A percentile compares a stretch with the other conserved stretches of the same genome.
These are phyloP conservation scores for Aegithalos caudatus DNA, from an alignment of 2,113 vertebrate genomes.

Conservation along the genomic window DNA sequence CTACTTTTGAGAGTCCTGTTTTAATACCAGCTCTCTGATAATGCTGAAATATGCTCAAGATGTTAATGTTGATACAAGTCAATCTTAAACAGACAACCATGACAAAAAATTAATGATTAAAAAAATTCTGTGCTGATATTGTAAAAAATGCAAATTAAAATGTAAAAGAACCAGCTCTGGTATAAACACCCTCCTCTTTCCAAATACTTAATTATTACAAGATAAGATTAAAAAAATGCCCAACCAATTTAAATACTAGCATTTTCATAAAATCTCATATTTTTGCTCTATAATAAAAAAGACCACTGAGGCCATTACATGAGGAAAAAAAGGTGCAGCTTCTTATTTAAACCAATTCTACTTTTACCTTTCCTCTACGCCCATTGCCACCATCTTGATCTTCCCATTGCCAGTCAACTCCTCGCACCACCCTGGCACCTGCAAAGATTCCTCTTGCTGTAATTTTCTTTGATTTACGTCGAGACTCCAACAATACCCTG, in stretches of 20 bases:
- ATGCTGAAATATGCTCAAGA: not conserved
- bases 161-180: not conserved
- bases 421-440: slow-evolving; percentile 93
- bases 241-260: not conserved
- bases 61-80: not conserved
- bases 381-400: slow-evolving; percentile 99
- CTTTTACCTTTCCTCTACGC: slow-evolving; percentile 90
- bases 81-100: not conserved
- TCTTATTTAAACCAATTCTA: not conserved
- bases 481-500: slow-evolving; percentile 96
- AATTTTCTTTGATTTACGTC: slow-evolving; percentile 99
- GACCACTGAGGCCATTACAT: not conserved
- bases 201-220: not conserved
- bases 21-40: not conserved
- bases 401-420: slow-evolving; percentile 99
- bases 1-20: not conserved
- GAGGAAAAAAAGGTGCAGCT: not conserved
- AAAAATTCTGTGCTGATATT: not conserved
- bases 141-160: not conserved
- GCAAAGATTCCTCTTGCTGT: slow-evolving; percentile 97
- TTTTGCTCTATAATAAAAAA: not conserved
- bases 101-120: not conserved
- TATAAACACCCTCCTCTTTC: not conserved
- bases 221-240: not conserved
- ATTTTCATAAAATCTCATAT: fast-evolving